Evolutionary conservation across 1,140 invertebrate species (phyloP).

Genomic region (Neotoxoptera formosana): DNA sequence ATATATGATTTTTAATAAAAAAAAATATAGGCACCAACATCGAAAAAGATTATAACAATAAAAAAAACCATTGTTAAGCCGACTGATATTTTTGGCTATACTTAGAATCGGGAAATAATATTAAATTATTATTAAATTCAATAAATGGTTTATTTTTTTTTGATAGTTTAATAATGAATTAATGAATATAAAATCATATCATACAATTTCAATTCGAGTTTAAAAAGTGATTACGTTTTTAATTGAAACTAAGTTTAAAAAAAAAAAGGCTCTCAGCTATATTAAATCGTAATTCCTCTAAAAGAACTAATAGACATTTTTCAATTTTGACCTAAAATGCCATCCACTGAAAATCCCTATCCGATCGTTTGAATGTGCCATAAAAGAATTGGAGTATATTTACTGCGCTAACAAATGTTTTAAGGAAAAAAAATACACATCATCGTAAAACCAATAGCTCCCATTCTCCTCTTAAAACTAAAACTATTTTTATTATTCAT

Average conservation of each 20-base stretch:
- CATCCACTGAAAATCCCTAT: neutral
- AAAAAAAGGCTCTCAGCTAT: neutral
- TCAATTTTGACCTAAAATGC: neutral
- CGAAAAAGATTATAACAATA: too few relatives aligned
- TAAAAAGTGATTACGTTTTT: neutral
- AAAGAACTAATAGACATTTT: neutral
- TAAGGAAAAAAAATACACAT: neutral
- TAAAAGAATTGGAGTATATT: slow-evolving; percentile 1
- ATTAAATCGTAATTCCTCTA: neutral
- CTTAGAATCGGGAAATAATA: neutral
- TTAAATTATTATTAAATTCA: neutral
- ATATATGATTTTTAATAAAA: too few relatives aligned
- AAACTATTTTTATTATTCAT: neutral
- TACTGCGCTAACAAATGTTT: neutral
- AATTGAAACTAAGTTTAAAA: neutral
- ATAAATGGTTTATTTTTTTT: neutral
- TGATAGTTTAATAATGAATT: neutral
- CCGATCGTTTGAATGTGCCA: neutral
- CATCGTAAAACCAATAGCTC: neutral
- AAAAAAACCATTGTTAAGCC: too few relatives aligned
- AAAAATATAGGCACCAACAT: too few relatives aligned
- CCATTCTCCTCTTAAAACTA: neutral
- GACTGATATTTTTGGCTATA: neutral
- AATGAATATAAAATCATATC: neutral
- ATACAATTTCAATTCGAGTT: neutral